Conservation (phyloP, 2,113 vertebrate genomes). For the Cryptoleucopteryx plumbea region DNA sequence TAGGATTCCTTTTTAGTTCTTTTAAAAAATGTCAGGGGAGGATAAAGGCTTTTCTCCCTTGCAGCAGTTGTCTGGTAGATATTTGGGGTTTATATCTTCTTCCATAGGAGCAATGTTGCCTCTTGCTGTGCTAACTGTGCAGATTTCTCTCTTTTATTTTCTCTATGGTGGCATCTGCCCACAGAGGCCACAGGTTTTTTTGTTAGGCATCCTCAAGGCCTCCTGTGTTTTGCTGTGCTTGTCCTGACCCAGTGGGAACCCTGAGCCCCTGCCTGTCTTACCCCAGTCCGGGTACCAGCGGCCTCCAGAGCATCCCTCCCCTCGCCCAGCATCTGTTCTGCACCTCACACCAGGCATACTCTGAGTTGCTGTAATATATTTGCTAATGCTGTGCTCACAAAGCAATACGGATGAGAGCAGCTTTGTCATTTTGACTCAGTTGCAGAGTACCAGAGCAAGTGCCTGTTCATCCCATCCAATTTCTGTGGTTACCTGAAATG, state of each 20-base stretch:
- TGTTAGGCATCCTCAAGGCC: background rate
- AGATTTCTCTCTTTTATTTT: background rate
- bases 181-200: background rate
- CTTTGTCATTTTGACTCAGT: background rate
- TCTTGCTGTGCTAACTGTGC: background rate
- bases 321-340: background rate
- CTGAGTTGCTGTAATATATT: background rate
- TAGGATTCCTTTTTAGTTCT: background rate
- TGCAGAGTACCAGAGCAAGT: background rate
- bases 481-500: background rate
- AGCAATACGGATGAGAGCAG: accelerated
- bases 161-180: background rate
- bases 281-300: accelerated
- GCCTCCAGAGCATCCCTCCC: background rate
- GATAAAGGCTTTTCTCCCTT: background rate
- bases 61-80: background rate
- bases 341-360: too few relatives aligned
- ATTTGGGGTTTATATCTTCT: background rate
- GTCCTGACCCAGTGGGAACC: background rate
- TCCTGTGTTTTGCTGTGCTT: background rate
- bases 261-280: background rate
- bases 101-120: accelerated
- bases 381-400: background rate
- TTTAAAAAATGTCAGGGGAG: background rate
- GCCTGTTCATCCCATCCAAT: background rate